Base-by-base conservation (phyloP, 1,140 invertebrate genomes). In the Papilio machaon region DNA sequence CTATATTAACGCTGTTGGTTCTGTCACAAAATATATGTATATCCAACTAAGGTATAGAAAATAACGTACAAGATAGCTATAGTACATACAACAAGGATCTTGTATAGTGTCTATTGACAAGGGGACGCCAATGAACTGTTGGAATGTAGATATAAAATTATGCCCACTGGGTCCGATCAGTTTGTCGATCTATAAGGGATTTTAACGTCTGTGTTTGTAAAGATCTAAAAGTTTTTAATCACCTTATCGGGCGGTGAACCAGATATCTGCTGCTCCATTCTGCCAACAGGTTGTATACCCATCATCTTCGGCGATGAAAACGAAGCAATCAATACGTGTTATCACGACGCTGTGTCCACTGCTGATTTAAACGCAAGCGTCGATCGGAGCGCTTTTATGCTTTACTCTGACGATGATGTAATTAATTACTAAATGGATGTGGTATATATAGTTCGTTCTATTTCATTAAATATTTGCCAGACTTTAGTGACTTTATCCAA, bases 221-320 rank as follows among this genome's bases (percentile, higher is more conserved):
- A 6, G 38, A 43, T 43, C 1, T 43, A 43, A 83, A 79, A 76
- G 17, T 35, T 64, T 46, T 23, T 43, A 80, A 35, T 81, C 23
- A 89, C 88, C 87, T 85, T 85, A 75, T 89, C 88, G 0, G 87
- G 88, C 1, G 88, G 88, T 7, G 88, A 89, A 15, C 84, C 82
- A 8, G 87, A 87, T 9, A 88, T 82, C 8, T 3, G 46, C 67
- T 85, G 80, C 19, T 82, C 82, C 38, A 85, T 35, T 52, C 35
- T 13, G 52, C 74, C 47, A 23, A 35, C 35, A 43, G 6, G 38
- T 64, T 81, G 58, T 70, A 85, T 76, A 43, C 80, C 82, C 84
- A 85, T 85, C 43, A 52, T 76, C 74, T 76, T 52, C n/a, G 11
- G 64, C 35, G 30, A 70, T 75, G 19, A 15, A 49, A 9, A 2